phyloP scores from a whole-genome alignment of 23 tunicate genomes.

The Phallusia fumigata region DNA sequence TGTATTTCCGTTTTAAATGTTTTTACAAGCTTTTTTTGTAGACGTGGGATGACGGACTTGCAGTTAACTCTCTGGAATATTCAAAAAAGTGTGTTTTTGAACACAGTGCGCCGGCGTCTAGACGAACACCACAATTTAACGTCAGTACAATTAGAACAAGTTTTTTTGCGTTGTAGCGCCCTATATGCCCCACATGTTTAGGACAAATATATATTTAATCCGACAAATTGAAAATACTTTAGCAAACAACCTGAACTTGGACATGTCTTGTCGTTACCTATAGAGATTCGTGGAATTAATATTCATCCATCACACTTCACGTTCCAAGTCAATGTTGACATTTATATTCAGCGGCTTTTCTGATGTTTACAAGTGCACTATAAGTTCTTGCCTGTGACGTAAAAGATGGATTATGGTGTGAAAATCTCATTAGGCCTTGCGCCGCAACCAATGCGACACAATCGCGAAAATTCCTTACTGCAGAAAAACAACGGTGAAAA shows the following conservation, averaged over 20 bases:
- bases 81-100: conserved; percentile 71
- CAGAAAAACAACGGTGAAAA: conserved; percentile 73
- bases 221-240: no score
- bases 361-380: background rate
- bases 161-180: no score
- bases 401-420: background rate
- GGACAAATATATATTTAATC: no score
- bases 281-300: background rate
- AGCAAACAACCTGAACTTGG: no score
- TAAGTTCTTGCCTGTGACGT: background rate
- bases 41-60: conserved; percentile 91
- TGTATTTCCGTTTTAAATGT: no score
- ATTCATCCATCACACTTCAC: background rate
- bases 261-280: no score
- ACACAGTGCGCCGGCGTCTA: conserved; percentile 47
- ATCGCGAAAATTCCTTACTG: background rate
- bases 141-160: conserved; percentile 11
- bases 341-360: background rate
- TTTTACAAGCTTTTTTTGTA: conserved; percentile 26
- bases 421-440: background rate
- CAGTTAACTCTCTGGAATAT: conserved; percentile 58
- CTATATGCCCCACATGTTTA: no score
- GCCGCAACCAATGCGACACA: background rate
- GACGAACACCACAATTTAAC: conserved; percentile 36
- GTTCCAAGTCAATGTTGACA: background rate